Base-by-base conservation (phyloP, 2,797 vertebrate species). In the Diceros bicornis region DNA sequence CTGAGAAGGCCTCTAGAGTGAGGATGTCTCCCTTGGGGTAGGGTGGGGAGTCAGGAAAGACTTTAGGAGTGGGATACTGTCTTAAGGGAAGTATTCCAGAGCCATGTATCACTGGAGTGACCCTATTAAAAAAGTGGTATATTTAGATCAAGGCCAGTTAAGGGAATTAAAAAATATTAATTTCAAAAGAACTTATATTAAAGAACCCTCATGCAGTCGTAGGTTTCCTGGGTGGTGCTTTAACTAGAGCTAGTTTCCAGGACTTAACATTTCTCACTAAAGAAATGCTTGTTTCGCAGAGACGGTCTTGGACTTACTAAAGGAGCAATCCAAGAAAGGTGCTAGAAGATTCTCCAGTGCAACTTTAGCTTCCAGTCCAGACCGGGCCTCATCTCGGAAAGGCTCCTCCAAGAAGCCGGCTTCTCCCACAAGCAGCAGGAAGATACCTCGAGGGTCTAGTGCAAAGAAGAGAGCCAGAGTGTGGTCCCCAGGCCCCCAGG, bases 251-350 rank as follows among this genome's bases (percentile, higher is more conserved):
- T 59, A 0, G 18, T 61, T 88, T 55, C 74, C 37, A 9, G 72
- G 69, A 44, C 25, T 78, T 44, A 3, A 3, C 0, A 37, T 81
- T 86, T 86, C 62, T 89, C 47, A 55, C 55, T 72, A 62, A 72
- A 25, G 47, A 29, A 55, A 91, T 59, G 20, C 41, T 94, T 91
- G 11, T 98, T 97, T 96, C 78, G 44, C 97, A 98, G 98, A 98
- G 87, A 98, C 97, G 4, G 97, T 98, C 90, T 86, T 98, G 95
- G 98, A 98, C 29, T 66, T 98, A 86, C 92, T 98, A 75, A 98
- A 97, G 21, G 81, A 98, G 41, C 59, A 55, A 62, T 77, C 95
- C 20, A 88, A 96, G 44, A 61, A 74, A 88, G n/a, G 41, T 29
- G 55, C 7, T 3, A 89, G 90, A 91, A 98, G 41, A 29, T n/a